Evolutionary conservation across 2,113 vertebrate genomes (phyloP).

Genomic region (Heliornis fulica): DNA sequence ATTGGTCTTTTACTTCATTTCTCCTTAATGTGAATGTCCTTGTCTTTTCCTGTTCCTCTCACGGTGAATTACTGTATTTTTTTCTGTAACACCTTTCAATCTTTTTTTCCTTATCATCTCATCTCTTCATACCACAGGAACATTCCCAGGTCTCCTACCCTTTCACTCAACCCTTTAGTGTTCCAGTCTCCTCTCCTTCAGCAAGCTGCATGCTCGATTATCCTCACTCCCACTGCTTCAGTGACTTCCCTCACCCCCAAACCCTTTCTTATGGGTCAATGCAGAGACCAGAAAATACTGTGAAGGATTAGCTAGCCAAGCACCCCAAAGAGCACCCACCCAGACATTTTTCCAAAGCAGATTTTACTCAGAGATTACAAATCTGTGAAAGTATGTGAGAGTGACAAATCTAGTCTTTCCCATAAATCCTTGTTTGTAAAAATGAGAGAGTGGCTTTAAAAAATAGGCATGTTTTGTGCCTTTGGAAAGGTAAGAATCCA

Average conservation of each 20-base stretch:
- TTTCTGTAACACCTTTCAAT: background rate
- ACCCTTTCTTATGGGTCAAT: background rate
- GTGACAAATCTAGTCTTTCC: background rate
- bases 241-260: background rate
- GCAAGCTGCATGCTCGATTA: background rate
- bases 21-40: background rate
- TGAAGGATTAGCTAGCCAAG: background rate
- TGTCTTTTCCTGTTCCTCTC: background rate
- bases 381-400: background rate
- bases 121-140: background rate
- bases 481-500: background rate
- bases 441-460: background rate
- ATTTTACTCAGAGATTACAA: background rate
- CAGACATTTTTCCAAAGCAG: background rate
- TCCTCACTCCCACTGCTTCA: rapidly evolving
- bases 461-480: background rate
- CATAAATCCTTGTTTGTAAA: background rate
- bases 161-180: background rate
- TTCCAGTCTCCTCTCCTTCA: background rate
- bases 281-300: background rate
- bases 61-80: background rate
- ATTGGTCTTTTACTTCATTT: background rate
- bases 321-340: background rate
- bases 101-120: background rate
- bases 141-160: background rate